Base-by-base conservation (phyloP, 2,113 vertebrate species). In the Crotalus viridis region DNA sequence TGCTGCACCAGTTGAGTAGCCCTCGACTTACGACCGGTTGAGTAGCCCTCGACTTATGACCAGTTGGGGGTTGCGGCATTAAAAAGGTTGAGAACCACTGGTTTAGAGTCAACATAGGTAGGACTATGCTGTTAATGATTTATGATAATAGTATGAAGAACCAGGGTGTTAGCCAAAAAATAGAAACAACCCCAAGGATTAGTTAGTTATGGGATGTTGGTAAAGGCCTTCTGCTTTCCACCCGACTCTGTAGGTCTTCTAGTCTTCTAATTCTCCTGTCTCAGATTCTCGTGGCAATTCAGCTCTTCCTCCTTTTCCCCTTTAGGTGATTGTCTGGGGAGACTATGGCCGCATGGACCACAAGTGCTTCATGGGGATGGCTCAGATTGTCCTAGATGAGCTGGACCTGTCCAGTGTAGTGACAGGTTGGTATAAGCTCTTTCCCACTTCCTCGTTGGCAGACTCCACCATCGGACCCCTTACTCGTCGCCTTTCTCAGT, bases 281-380 rank as follows among this genome's bases (percentile, higher is more conserved):
- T 1, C 1, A 55, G 8, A 10, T 28, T 74, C 59, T 0, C 1
- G 9, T 5, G 0, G 0, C 89, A 21, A 43, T 43, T 26, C 55
- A 85, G 5, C 52, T 61, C 0, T 86, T 3, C 0, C 59, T 33
- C 33, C 0, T 91, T 94, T 57, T 94, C 21, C 87, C 28, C 81
- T 33, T 0, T 94, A 99, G 99, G 99, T 99, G 95, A 99, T 99
- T 4, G 98, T 99, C 88, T 99, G 99, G 99, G 99, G 99, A 8
- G 99, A 99, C 94, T 99, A 99, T 0, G 99, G 99, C 56, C 99
- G 99, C 94, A 99, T 99, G 99, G 99, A 99, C 98, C 98, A 99
- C 98, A 99, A 99, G 97, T 99, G 98, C 98, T 99, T 99, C 99
- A 99, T 99, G 99, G 99, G 99, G 93, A 99, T 99, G 99, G 99